Conservation (phyloP, 2,797 vertebrate genomes). For the Tangara arthus region DNA sequence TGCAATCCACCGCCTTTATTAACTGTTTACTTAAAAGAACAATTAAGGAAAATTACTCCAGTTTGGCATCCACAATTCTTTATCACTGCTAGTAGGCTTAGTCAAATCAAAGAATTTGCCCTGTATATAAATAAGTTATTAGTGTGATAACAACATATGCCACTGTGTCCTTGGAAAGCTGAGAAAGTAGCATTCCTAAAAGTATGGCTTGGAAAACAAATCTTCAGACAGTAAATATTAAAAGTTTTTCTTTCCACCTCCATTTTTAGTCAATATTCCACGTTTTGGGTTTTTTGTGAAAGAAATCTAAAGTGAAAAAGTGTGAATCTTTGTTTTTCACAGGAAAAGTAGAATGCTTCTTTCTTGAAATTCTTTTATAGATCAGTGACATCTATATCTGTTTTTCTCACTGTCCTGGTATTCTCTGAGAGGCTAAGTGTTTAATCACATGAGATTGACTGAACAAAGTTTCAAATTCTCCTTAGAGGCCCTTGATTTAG, state of each 20-base stretch:
- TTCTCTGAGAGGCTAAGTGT: neutral
- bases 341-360: neutral
- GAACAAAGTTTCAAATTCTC: neutral
- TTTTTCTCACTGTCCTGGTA: neutral
- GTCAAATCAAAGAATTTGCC: neutral
- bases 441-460: neutral
- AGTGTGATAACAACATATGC: neutral
- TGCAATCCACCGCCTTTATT: conserved; percentile 29
- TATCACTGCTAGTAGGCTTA: neutral
- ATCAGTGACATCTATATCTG: neutral
- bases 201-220: neutral
- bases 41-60: conserved; percentile 49
- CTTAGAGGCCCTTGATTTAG: neutral
- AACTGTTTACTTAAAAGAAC: conserved; percentile 26
- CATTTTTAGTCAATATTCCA: neutral
- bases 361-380: neutral
- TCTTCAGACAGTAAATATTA: neutral
- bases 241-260: neutral
- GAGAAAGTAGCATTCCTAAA: neutral
- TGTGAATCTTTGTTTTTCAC: neutral
- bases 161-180: neutral
- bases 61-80: neutral
- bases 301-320: neutral
- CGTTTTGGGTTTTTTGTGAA: neutral
- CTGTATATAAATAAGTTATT: neutral